Conservation (phyloP, 2,113 vertebrate genomes). For the Myiopsitta monachus region DNA sequence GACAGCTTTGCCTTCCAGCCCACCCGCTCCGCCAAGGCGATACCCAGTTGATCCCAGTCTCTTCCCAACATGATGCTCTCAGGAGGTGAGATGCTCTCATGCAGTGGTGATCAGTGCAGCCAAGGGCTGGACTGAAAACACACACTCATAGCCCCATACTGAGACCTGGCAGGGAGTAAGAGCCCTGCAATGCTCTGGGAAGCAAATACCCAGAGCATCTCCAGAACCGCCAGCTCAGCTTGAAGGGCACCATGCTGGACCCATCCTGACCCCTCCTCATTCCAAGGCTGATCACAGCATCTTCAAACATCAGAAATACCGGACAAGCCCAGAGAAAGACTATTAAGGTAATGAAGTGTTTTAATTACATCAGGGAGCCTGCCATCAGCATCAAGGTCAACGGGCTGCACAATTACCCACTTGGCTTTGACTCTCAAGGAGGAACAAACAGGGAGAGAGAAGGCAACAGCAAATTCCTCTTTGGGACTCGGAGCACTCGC, state of each 20-base stretch:
- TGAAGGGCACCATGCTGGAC: neutral
- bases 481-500: neutral
- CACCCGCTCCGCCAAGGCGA: fast-evolving
- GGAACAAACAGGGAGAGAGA: neutral
- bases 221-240: neutral
- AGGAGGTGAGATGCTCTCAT: neutral
- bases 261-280: fast-evolving
- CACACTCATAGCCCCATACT: neutral
- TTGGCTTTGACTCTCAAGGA: neutral
- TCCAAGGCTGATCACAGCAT: neutral
- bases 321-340: neutral
- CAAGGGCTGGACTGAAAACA: neutral
- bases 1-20: neutral
- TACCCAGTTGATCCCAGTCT: neutral
- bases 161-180: neutral
- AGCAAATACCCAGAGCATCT: neutral
- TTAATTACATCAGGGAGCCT: neutral
- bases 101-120: neutral
- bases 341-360: neutral
- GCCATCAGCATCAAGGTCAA: neutral
- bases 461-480: neutral
- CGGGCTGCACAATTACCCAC: neutral
- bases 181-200: neutral
- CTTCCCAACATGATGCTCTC: neutral
- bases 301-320: neutral